Conservation (phyloP, 2,888 invertebrate species). For the Nemurella pictetii region DNA sequence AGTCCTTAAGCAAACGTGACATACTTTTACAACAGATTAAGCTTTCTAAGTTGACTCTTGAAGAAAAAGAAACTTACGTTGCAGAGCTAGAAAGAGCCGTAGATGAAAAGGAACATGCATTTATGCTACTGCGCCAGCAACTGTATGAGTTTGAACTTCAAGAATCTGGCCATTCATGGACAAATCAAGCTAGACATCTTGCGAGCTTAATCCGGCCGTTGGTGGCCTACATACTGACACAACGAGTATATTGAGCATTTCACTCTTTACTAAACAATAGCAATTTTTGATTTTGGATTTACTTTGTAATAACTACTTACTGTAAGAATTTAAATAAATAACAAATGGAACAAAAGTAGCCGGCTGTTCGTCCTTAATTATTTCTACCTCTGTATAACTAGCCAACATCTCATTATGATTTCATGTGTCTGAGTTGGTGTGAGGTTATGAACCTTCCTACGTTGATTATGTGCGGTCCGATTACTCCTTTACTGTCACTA, state of each 20-base stretch:
- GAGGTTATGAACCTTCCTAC: too few relatives aligned
- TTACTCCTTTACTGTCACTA: too few relatives aligned
- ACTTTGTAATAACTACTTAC: neutral
- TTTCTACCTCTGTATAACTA: too few relatives aligned
- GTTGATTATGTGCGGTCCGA: too few relatives aligned
- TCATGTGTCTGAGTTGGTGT: too few relatives aligned
- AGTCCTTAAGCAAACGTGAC: neutral
- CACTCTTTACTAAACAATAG: neutral
- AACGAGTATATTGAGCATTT: neutral
- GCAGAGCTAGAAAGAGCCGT: neutral
- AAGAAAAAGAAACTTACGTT: neutral
- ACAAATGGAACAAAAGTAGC: too few relatives aligned
- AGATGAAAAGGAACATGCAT: neutral
- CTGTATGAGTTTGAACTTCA: neutral
- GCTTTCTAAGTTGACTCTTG: neutral
- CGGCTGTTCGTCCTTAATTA: too few relatives aligned
- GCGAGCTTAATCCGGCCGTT: neutral
- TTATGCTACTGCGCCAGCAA: neutral
- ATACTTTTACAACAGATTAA: neutral
- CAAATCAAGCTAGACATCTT: neutral
- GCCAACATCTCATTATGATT: too few relatives aligned
- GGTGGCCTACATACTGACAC: conserved; percentile 1
- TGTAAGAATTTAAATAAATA: neutral
- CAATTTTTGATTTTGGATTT: neutral
- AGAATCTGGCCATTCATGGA: neutral